Percentiles rank a stretch among this genome's conserved stretches.
These are phyloP conservation scores for Pseudachorutes palmiensis DNA, from an alignment of 1,140 invertebrate species.

Conservation along the genomic window DNA sequence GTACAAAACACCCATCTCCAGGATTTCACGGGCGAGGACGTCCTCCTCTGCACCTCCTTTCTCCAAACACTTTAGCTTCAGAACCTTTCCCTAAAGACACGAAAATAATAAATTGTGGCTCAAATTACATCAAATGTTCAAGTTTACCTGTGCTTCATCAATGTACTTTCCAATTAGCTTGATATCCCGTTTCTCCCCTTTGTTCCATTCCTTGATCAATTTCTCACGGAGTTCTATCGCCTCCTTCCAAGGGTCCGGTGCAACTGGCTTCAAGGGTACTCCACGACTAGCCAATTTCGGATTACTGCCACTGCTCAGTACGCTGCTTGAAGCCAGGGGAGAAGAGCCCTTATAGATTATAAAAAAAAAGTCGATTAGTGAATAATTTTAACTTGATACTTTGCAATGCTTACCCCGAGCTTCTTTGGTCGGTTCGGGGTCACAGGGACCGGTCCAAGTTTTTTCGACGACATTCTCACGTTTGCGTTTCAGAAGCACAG, in stretches of 20 bases:
- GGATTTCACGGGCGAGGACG: conserved; percentile 17
- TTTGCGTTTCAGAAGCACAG: too few species aligned
- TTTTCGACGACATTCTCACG: background rate
- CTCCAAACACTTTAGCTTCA: background rate
- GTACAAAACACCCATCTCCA: conserved; percentile 20
- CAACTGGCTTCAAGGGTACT: background rate
- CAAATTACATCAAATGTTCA: background rate
- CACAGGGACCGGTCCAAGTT: background rate
- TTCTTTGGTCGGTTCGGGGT: background rate
- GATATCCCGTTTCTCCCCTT: conserved; percentile 1
- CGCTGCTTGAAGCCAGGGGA: background rate
- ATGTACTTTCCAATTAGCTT: background rate
- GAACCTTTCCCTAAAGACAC: background rate
- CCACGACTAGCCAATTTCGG: too few species aligned
- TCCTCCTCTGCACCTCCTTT: background rate
- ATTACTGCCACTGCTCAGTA: background rate
- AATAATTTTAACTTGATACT: too few species aligned
- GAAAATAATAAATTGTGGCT: background rate
- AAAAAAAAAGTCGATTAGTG: too few species aligned
- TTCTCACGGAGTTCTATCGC: background rate
- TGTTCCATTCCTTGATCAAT: conserved; percentile 11
- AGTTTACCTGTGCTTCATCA: conserved; percentile 13
- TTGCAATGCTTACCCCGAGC: too few species aligned
- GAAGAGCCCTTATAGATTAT: too few species aligned
- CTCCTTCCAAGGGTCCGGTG: background rate